phyloP scores from a whole-genome alignment of 2,797 vertebrate genomes.

The Sylvia borin region DNA sequence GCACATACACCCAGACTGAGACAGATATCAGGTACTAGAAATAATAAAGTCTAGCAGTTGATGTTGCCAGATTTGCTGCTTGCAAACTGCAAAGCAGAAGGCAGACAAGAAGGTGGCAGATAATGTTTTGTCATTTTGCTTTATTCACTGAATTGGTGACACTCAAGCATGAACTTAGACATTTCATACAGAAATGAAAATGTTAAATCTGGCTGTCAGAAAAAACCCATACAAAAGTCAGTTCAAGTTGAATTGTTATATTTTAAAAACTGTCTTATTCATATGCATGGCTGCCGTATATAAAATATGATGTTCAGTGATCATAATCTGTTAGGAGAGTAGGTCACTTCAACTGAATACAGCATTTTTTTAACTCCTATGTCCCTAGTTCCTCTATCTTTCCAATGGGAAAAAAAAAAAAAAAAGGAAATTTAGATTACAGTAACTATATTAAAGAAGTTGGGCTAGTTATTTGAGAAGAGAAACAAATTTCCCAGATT shows the following conservation, averaged over 20 bases:
- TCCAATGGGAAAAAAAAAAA: neutral
- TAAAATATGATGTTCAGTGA: neutral
- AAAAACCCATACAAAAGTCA: neutral
- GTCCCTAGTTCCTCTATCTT: neutral
- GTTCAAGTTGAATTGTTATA: neutral
- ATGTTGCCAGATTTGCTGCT: neutral
- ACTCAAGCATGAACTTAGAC: neutral
- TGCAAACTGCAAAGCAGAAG: neutral
- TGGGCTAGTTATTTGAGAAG: neutral
- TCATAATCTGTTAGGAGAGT: neutral
- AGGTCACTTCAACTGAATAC: neutral
- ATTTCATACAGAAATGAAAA: neutral
- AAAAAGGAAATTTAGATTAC: neutral
- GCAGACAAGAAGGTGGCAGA: neutral
- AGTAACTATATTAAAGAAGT: neutral
- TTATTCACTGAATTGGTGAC: neutral
- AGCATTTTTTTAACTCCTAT: neutral
- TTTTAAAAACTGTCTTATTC: neutral
- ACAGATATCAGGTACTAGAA: neutral
- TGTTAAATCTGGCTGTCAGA: neutral
- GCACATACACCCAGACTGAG: neutral
- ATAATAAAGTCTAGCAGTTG: neutral
- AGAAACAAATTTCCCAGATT: neutral
- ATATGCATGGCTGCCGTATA: fast-evolving
- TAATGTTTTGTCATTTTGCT: neutral